Base-by-base conservation (phyloP, 2,888 invertebrate genomes). In the Limnephilus marmoratus region DNA sequence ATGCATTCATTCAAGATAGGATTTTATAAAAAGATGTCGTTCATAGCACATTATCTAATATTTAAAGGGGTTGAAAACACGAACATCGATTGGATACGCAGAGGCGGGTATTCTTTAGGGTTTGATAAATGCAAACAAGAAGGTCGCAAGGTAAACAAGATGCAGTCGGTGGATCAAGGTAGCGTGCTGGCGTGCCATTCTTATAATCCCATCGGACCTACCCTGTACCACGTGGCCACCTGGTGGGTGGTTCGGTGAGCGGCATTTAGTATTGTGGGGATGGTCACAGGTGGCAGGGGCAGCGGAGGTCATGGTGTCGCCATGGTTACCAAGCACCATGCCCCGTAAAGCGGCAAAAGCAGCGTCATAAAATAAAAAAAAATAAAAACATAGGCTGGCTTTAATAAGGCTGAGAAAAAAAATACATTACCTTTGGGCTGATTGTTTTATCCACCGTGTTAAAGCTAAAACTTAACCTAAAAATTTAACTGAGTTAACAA, bases 191-290 rank as follows among this genome's bases (percentile, higher is more conserved):
- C 87, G 53, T 87, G 83, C 83, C 37, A 37, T 83, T 83, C 83
- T 68, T 68, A 68, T 24, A 68, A 68, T 68, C 68, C 68, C 85
- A 37, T 90, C 94, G 94, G 96, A 98, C 98, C 97, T 98, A 98
- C 98, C 98, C 98, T 97, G 97, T 97, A 98, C 98, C 98, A 98
- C 97, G 97, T 97, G 96, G 98, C 98, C 97, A 98, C 98, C 98
- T 98, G 37, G 53, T 37, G 81, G 88, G 83, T 85, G 49, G 49
- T 49, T 49, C 3, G 29, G 85, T 89, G 91, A 24, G 68, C 9
- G 68, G 68, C 68, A 68, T 68, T 87, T 81, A 81, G 18, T 68
- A 53, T 15, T 81, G 80, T 41, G 68, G 89, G 86, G 90, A 41
- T 87, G 41, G 87, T 85, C 45, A 80, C 87, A 68, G 87, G 81